Conservation (phyloP, 2,888 invertebrate genomes). For the Matsumyia berberina region DNA sequence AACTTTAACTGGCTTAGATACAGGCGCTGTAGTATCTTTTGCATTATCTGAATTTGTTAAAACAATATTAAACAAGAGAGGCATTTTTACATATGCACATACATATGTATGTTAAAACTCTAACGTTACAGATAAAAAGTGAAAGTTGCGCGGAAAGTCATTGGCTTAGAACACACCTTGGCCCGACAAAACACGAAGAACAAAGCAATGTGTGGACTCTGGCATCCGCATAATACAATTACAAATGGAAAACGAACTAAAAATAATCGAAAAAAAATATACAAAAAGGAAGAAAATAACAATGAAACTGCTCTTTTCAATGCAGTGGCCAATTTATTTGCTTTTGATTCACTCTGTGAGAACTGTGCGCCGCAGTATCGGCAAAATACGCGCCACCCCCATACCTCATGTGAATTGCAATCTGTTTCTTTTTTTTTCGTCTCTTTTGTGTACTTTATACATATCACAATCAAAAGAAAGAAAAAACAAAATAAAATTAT, state of each 20-base stretch:
- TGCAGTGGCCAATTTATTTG: slow-evolving; percentile 56
- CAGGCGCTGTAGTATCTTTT: too few species aligned
- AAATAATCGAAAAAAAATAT: slow-evolving; percentile 7
- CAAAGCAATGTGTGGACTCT: slow-evolving; percentile 27
- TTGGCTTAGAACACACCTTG: slow-evolving; percentile 53
- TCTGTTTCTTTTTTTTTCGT: too few species aligned
- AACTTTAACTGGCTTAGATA: too few species aligned
- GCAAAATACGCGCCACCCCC: slow-evolving; percentile 7
- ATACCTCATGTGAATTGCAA: slow-evolving; percentile 24
- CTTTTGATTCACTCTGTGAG: slow-evolving; percentile 27
- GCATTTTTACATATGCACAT: background rate
- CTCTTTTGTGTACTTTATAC: background rate
- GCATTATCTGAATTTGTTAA: too few species aligned
- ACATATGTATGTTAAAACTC: slow-evolving; percentile 3
- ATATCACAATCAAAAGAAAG: slow-evolving; percentile 15
- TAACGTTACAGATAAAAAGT: slow-evolving; percentile 25
- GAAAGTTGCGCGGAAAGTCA: slow-evolving; percentile 60
- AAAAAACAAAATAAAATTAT: slow-evolving; percentile 21
- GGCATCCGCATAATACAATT: slow-evolving; percentile 31
- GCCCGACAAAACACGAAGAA: slow-evolving; percentile 9
- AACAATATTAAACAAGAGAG: too few species aligned
- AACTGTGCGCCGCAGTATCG: slow-evolving; percentile 32
- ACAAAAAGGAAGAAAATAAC: background rate
- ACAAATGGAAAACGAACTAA: slow-evolving; percentile 23
- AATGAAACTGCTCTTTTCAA: slow-evolving; percentile 42